Percentiles rank a stretch among this genome's conserved stretches.
Conservation (phyloP, 2,113 vertebrate species). For the Epinephelus lanceolatus region DNA sequence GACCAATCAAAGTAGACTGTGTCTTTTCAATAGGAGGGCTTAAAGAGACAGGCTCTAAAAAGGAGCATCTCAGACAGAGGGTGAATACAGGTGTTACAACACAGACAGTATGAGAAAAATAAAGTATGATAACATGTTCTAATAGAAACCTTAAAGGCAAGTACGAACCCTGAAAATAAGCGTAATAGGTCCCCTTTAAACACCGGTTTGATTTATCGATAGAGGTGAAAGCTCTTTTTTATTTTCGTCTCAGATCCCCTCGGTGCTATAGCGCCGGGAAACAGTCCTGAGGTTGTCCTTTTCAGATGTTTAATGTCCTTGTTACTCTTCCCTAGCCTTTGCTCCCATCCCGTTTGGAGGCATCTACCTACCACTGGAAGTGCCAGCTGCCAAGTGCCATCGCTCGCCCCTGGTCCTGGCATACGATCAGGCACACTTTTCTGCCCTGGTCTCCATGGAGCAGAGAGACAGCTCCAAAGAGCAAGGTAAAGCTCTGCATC, state of each 20-base stretch:
- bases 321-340: constrained; percentile 85
- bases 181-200: no score
- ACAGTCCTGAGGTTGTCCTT: not conserved
- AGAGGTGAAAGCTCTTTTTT: not conserved
- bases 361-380: constrained; percentile 96
- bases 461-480: constrained; percentile 93
- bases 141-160: no score
- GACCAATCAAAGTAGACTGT: no score
- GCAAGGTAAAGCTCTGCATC: constrained; percentile 85
- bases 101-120: no score
- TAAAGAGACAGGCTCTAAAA: no score
- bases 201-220: not conserved
- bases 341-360: constrained; percentile 98
- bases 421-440: constrained; percentile 98
- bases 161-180: no score
- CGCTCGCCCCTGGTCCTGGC: constrained; percentile 94
- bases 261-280: not conserved
- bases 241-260: constrained; percentile 6
- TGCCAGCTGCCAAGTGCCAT: constrained; percentile 92
- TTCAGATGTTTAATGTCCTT: constrained; percentile 5
- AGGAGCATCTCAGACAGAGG: no score
- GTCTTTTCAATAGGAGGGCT: no score
- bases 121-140: no score
- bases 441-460: constrained; percentile 98
- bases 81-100: no score